Evolutionary conservation across 2,888 invertebrate species (phyloP), one percentile per base, ranked within the genome.

Genomic region (Sphaerophoria taeniata): DNA sequence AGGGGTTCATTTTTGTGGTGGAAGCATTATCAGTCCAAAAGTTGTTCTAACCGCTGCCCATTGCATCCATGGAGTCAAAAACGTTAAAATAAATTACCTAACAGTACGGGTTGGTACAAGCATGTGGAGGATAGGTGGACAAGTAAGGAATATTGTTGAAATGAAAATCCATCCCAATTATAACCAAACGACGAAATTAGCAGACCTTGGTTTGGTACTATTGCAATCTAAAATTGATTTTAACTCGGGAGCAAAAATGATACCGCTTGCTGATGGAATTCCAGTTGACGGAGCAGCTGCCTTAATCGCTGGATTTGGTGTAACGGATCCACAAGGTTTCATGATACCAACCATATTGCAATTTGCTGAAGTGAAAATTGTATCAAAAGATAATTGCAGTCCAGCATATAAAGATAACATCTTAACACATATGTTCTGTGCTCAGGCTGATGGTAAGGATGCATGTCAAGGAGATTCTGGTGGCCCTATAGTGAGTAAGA

Each of bases 331-430:
- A 6, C 33, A 65, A 11, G 49, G 58, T 2, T 33, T 24, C 12
- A 63, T 75, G 33, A 24, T 86, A 4, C 88, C 89, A 11, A 70
- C 79, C 2, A 16, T 74, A 4, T 88, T 93, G 9, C 94, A 94
- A 89, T 92, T 91, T 67, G 93, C 93, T 0, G 65, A 91, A 7
- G 92, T 95, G 0, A 92, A 93, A 0, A 93, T 93, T 87, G 92
- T 94, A 0, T 92, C 90, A 86, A 89, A 92, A 0, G 87, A 88
- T 0, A 87, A 89, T 0, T 95, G 95, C 11, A 43, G 39, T 78
- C 88, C 86, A 2, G 69, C 87, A 0, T 65, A 65, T 51, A n/a
- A 14, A 1, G 24, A 3, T 16, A 47, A 47, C 0, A 65, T 49
- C 24, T 7, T 5, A 24, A 12, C 16, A 4, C 1, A 4, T 36